These are phyloP conservation scores for Spheniscus mendiculus DNA, from an alignment of 2,113 vertebrate species.

Conservation along the genomic window DNA sequence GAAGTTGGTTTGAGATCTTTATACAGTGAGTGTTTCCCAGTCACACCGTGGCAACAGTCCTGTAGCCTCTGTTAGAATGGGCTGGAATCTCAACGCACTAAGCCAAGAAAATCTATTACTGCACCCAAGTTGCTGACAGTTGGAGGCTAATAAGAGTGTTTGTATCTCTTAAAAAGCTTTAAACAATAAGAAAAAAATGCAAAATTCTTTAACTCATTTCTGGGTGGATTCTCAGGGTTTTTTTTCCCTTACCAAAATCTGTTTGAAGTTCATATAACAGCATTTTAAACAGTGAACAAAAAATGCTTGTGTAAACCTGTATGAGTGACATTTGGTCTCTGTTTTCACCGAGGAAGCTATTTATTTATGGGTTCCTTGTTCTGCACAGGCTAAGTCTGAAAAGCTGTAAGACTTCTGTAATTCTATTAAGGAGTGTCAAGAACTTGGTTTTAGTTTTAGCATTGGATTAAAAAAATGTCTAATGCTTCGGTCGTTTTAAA, in stretches of 20 bases:
- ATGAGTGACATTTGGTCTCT: neutral
- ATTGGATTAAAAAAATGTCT: neutral
- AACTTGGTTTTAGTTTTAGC: neutral
- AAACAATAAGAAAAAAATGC: neutral
- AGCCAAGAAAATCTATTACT: neutral
- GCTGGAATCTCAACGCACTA: neutral
- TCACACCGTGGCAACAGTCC: neutral
- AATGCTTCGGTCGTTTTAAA: neutral
- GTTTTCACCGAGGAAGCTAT: rapidly evolving
- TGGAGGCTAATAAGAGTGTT: neutral
- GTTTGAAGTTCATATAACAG: neutral
- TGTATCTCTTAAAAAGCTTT: neutral
- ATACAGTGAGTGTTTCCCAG: neutral
- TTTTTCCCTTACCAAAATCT: neutral
- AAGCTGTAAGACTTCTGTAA: neutral
- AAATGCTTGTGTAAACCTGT: neutral
- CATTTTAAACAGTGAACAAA: neutral
- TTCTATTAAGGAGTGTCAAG: neutral
- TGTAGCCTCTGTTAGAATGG: neutral
- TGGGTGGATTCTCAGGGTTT: neutral
- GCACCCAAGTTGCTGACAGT: neutral
- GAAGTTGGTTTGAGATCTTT: neutral
- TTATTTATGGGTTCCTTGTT: neutral
- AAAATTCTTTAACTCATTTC: neutral
- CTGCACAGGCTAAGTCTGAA: neutral